A percentile compares a stretch with the other conserved stretches of the same genome.
Evolutionary conservation across 2,888 invertebrate species (phyloP).

Genomic region (Phytoseiulus persimilis): DNA sequence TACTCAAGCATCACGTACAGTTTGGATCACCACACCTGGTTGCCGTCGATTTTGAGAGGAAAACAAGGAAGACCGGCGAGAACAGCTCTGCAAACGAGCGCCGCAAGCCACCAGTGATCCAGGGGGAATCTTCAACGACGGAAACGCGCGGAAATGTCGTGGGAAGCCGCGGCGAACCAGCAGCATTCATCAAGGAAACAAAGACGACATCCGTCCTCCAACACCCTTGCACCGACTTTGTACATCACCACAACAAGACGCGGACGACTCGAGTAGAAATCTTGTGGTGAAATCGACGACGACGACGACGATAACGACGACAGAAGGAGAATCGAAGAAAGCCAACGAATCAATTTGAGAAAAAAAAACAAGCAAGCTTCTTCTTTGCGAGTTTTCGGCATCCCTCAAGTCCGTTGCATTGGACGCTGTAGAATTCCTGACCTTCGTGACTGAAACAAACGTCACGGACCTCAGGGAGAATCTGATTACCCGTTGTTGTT

Average conservation of each 20-base stretch:
- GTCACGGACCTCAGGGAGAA: background rate
- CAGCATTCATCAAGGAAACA: background rate
- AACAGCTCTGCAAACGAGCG: background rate
- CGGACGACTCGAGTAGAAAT: background rate
- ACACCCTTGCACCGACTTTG: background rate
- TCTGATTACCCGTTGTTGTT: conserved; percentile 5
- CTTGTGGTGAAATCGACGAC: background rate
- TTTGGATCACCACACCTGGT: background rate
- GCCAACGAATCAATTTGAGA: background rate
- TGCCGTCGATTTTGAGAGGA: background rate
- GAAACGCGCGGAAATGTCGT: background rate
- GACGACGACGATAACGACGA: background rate
- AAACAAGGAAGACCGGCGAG: background rate
- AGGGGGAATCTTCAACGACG: background rate
- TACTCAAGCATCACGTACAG: background rate
- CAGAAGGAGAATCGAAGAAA: background rate
- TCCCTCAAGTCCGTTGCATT: conserved; percentile 23
- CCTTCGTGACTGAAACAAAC: background rate
- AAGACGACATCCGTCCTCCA: conserved; percentile 5
- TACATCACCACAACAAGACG: background rate
- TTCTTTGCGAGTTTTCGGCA: conserved; percentile 5
- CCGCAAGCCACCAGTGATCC: background rate
- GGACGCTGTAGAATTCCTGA: conserved; percentile 38
- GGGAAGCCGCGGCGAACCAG: background rate
- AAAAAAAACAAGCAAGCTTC: background rate